These are phyloP conservation scores for Pogonocherus hispidulus DNA, from an alignment of 2,888 invertebrate genomes.

Conservation along the genomic window DNA sequence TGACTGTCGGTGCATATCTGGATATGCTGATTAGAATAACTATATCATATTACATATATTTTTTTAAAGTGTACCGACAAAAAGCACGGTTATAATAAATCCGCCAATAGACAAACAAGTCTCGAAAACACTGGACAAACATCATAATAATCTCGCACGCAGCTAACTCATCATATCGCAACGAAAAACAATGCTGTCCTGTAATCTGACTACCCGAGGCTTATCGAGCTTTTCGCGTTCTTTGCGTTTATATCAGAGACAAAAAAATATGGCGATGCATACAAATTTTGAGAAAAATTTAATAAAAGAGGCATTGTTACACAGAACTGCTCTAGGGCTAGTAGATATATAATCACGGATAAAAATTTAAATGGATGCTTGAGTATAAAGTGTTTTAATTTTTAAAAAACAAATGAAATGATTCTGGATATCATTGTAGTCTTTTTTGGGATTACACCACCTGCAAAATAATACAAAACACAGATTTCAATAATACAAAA, in stretches of 20 bases:
- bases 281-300: not conserved
- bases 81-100: not conserved
- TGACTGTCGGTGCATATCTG: too few species aligned
- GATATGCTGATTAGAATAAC: too few species aligned
- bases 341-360: too few species aligned
- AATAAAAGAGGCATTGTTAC: slow-evolving; percentile 5
- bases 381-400: too few species aligned
- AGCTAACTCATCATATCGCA: not conserved
- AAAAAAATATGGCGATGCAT: not conserved
- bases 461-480: too few species aligned
- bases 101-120: not conserved
- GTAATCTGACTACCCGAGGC: not conserved
- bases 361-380: too few species aligned
- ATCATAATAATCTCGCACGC: not conserved
- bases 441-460: too few species aligned
- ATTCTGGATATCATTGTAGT: too few species aligned
- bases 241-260: too few species aligned
- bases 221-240: not conserved
- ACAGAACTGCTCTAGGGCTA: too few species aligned
- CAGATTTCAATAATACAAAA: too few species aligned
- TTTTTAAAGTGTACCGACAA: not conserved
- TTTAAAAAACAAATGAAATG: too few species aligned
- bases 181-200: not conserved
- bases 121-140: not conserved
- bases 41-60: not conserved